Evolutionary conservation across 2,113 vertebrate genomes (phyloP).

Genomic region (Lynx canadensis): DNA sequence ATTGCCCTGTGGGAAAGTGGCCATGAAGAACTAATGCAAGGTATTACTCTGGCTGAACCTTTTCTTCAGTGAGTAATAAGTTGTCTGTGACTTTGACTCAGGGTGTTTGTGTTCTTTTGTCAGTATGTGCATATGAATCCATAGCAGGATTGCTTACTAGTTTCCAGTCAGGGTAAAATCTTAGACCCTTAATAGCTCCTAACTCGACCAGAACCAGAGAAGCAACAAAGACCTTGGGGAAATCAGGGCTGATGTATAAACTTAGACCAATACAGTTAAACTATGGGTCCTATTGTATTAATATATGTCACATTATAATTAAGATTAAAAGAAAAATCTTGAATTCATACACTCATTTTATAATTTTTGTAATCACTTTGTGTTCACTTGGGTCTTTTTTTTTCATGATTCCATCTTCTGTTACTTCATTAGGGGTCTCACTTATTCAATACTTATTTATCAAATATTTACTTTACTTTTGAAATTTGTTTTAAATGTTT

Average conservation of each 20-base stretch:
- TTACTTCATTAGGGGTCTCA: neutral
- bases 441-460: neutral
- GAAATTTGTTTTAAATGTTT: neutral
- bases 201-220: neutral
- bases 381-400: neutral
- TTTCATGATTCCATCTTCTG: neutral
- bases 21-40: neutral
- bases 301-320: neutral
- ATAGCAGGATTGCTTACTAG: neutral
- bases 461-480: neutral
- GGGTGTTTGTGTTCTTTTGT: neutral
- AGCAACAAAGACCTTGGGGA: neutral
- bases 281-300: neutral
- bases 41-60: neutral
- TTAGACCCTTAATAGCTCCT: neutral
- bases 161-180: neutral
- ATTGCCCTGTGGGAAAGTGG: neutral
- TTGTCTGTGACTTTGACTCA: neutral
- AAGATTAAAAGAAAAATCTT: neutral
- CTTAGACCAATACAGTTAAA: neutral
- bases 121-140: neutral
- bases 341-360: neutral
- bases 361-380: neutral
- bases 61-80: neutral
- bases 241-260: neutral